Conservation (phyloP, 2,113 vertebrate genomes). For the Patagioenas fasciata region DNA sequence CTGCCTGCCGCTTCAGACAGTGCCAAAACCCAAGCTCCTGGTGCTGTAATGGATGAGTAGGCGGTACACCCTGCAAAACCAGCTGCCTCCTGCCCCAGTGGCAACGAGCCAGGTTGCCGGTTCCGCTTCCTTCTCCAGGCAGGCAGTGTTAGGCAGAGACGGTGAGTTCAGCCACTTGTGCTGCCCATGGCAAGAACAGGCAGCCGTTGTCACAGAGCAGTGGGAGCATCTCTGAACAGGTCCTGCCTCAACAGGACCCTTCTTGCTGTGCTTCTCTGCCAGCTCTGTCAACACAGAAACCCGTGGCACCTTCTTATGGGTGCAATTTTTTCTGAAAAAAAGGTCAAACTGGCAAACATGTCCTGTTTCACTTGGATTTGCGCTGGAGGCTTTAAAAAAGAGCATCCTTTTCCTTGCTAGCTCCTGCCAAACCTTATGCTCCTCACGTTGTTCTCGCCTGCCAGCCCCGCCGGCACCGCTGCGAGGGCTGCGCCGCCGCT, state of each 20-base stretch:
- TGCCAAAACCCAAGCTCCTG: neutral
- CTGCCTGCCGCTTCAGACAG: neutral
- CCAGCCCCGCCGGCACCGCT: too few species aligned
- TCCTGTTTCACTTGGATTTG: neutral
- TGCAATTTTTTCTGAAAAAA: neutral
- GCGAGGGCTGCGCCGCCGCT: accelerated
- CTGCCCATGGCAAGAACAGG: neutral
- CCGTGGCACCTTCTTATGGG: accelerated
- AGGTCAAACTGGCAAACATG: neutral
- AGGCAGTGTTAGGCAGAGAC: neutral
- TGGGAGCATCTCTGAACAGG: accelerated
- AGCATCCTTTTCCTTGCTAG: too few species aligned
- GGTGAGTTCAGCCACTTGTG: neutral
- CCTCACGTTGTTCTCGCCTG: neutral
- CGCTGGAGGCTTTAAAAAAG: neutral
- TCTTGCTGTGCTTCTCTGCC: neutral
- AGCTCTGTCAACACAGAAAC: neutral
- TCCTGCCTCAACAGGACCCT: neutral
- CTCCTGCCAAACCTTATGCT: accelerated
- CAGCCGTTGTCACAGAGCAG: neutral
- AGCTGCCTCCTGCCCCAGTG: neutral
- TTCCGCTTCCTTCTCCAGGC: neutral
- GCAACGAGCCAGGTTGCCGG: neutral
- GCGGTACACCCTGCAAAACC: neutral
- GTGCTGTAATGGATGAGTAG: neutral